phyloP scores from a whole-genome alignment of 2,797 vertebrate species.

The Otus scops region DNA sequence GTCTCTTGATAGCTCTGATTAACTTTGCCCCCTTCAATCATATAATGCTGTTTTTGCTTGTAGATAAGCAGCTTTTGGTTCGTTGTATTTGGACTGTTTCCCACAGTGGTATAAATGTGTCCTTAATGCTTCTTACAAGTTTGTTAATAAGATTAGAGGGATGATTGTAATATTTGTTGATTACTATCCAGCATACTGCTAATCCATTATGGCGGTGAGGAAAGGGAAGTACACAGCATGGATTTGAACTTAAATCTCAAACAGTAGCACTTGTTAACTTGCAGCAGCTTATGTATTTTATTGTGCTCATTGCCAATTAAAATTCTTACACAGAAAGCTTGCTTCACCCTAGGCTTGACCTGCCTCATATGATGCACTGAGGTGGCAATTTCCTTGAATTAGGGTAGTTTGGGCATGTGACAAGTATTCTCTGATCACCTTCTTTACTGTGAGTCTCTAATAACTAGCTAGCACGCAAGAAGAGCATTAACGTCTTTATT shows the following conservation, averaged over 20 bases:
- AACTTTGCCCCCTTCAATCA: slow-evolving; percentile 30
- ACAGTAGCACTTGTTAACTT: slow-evolving; percentile 76
- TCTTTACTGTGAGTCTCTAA: slow-evolving; percentile 68
- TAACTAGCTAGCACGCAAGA: slow-evolving; percentile 79
- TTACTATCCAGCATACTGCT: slow-evolving; percentile 59
- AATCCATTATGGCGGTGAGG: slow-evolving; percentile 25
- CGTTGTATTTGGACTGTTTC: slow-evolving; percentile 73
- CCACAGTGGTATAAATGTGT: slow-evolving; percentile 74
- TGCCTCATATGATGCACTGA: slow-evolving; percentile 63
- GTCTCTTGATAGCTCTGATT: slow-evolving; percentile 47
- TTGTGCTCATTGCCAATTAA: slow-evolving; percentile 75
- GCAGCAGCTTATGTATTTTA: slow-evolving; percentile 68
- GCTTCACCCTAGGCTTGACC: slow-evolving; percentile 63
- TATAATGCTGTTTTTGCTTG: slow-evolving; percentile 29
- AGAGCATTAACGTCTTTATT: slow-evolving; percentile 63
- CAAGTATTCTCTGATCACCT: slow-evolving; percentile 73
- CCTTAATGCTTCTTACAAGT: slow-evolving; percentile 73
- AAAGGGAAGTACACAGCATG: slow-evolving; percentile 51
- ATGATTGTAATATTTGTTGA: slow-evolving; percentile 72
- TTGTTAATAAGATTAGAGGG: slow-evolving; percentile 73
- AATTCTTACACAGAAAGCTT: slow-evolving; percentile 72
- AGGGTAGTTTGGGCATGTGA: slow-evolving; percentile 76
- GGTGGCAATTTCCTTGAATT: slow-evolving; percentile 63
- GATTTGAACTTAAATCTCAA: slow-evolving; percentile 68
- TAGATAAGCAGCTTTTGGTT: slow-evolving; percentile 71